phyloP scores from a whole-genome alignment of 2,888 invertebrate genomes.

The Pandemis heparana region DNA sequence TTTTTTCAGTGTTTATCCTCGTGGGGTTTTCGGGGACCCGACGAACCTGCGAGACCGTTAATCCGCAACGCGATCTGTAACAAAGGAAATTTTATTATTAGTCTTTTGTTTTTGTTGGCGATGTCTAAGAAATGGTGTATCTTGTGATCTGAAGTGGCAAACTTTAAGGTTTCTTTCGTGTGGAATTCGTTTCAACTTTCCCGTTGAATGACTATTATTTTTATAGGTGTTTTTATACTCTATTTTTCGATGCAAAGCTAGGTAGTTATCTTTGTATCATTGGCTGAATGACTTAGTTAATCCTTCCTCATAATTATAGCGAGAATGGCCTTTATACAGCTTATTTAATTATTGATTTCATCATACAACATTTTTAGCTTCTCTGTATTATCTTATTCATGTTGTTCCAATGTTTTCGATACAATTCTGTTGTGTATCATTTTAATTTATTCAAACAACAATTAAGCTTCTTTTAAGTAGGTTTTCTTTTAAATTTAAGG shows the following conservation, averaged over 20 bases:
- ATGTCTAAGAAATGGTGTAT: not conserved
- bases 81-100: constrained; percentile 50
- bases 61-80: constrained; percentile 63
- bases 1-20: constrained; percentile 54
- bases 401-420: not conserved
- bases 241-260: too few relatives aligned
- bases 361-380: not conserved
- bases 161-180: not conserved
- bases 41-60: constrained; percentile 67
- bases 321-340: too few relatives aligned
- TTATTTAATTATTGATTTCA: too few relatives aligned
- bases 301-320: too few relatives aligned
- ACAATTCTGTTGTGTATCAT: not conserved
- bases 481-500: constrained; percentile 18
- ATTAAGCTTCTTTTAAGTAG: not conserved
- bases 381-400: not conserved
- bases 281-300: too few relatives aligned
- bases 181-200: not conserved
- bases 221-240: not conserved
- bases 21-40: constrained; percentile 46
- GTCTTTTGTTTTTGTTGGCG: constrained; percentile 5
- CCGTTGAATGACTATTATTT: not conserved
- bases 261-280: too few relatives aligned
- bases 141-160: not conserved
- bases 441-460: not conserved